Evolutionary conservation across 2,888 invertebrate species (phyloP).

Genomic region (Ochropleura leucogaster): DNA sequence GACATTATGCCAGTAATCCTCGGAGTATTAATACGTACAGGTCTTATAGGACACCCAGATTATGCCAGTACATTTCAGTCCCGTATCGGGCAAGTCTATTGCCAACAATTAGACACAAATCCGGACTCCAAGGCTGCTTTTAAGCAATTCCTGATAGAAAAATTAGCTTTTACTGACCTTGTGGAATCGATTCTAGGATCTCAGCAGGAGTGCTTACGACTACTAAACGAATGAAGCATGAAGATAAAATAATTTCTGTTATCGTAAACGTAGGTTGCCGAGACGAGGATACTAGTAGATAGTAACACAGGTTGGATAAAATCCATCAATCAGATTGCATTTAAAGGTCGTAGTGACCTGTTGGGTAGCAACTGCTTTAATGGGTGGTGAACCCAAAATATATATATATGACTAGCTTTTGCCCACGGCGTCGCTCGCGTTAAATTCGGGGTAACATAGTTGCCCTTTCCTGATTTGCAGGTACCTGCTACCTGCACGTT

Average conservation of each 20-base stretch:
- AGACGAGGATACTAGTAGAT: not conserved
- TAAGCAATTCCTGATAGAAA: not conserved
- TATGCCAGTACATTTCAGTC: not conserved
- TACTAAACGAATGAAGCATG: not conserved
- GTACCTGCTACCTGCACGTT: too few relatives aligned
- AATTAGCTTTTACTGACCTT: not conserved
- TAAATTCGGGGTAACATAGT: too few relatives aligned
- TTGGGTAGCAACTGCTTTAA: conserved; percentile 1
- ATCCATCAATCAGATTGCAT: conserved; percentile 30
- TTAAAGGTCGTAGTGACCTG: not conserved
- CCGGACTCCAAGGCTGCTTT: not conserved
- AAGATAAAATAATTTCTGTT: conserved; percentile 8
- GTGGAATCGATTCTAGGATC: not conserved
- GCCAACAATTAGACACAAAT: not conserved
- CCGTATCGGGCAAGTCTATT: not conserved
- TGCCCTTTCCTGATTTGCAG: too few relatives aligned
- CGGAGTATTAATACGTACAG: not conserved
- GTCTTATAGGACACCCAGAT: not conserved
- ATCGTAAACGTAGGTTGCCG: conserved; percentile 22
- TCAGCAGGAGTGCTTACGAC: not conserved
- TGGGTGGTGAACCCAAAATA: not conserved
- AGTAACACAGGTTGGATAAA: conserved; percentile 13
- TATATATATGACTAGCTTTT: too few relatives aligned
- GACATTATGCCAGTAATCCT: not conserved
- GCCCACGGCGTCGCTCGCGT: too few relatives aligned